Evolutionary conservation across 2,888 invertebrate genomes (phyloP), one percentile per base, ranked within the genome.

Genomic region (Yponomeuta plumbellus): DNA sequence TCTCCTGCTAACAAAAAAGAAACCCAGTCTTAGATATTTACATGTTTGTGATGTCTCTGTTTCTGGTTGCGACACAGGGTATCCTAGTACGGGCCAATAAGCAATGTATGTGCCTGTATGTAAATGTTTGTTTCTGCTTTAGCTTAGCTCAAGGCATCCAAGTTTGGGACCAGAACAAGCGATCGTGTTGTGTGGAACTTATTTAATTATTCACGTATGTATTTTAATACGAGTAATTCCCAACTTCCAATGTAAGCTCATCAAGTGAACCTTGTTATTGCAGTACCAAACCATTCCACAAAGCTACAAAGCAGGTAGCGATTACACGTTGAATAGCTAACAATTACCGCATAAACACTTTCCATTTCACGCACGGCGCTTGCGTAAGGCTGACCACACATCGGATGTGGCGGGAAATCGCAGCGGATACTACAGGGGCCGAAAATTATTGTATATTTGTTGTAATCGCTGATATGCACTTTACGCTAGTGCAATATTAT

Each of bases 301-400:
- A 1, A 52, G 44, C 44, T 44, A 44, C 17, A 17, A 52, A 52
- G 10, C 17, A 52, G 44, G 44, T 52, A 52, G 0, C 44, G 17
- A 52, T 52, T 52, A 52, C 44, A 13, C 17, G 13, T 3, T 52
- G 17, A 17, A 52, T 52, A 52, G 13, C 44, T 52, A 52, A 52
- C 17, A 52, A 52, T 52, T 52, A 52, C 44, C 44, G 44, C 44
- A 52, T 52, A 52, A 52, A 52, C 44, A 52, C 44, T 52, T 52
- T 52, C 44, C 17, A 52, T 52, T 52, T 52, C 44, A 52, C 44
- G 44, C 44, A 17, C 44, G 17, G 17, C 44, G 13, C 44, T 52
- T 52, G 44, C 44, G 44, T 52, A 52, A 52, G 5, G 44, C 44
- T 52, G 44, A 17, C 2, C 5, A 52, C 44, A 52, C 44, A 52